Percentiles rank a stretch among this genome's conserved stretches.
These are phyloP conservation scores for Masticophis lateralis DNA, from an alignment of 2,797 vertebrate genomes.

Conservation along the genomic window DNA sequence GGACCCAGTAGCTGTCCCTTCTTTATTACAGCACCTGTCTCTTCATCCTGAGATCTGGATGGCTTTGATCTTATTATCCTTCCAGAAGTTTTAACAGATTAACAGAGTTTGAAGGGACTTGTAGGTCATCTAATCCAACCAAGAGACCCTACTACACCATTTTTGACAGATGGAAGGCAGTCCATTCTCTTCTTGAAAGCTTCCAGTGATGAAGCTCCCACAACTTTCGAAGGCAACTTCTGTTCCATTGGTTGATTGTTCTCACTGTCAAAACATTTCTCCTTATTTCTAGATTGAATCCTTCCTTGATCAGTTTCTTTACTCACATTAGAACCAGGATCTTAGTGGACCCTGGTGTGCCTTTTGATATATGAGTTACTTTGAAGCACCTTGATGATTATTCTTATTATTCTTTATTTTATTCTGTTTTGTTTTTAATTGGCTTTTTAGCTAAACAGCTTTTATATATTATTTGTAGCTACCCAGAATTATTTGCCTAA, in stretches of 20 bases:
- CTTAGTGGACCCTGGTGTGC: neutral
- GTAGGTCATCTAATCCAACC: too few species aligned
- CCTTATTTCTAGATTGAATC: too few species aligned
- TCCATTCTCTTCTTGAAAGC: too few species aligned
- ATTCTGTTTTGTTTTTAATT: neutral
- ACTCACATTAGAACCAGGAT: neutral
- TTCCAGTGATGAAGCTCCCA: too few species aligned
- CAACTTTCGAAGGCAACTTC: too few species aligned
- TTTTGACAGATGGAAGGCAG: too few species aligned
- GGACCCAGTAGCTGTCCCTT: neutral
- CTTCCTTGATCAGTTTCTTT: too few species aligned
- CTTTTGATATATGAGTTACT: neutral
- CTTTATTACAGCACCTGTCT: neutral
- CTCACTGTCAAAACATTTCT: too few species aligned
- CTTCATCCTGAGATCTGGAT: neutral
- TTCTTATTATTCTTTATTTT: neutral
- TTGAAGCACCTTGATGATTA: neutral
- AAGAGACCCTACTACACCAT: too few species aligned
- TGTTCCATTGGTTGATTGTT: too few species aligned
- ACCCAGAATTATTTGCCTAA: neutral
- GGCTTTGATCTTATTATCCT: neutral
- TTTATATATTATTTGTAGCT: neutral
- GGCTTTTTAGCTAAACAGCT: neutral
- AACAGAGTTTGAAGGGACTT: too few species aligned
- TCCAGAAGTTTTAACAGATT: neutral